Percentiles rank a stretch among this genome's conserved stretches.
Evolutionary conservation across 2,888 invertebrate species (phyloP).

Genomic region (Sialis fuliginosa): DNA sequence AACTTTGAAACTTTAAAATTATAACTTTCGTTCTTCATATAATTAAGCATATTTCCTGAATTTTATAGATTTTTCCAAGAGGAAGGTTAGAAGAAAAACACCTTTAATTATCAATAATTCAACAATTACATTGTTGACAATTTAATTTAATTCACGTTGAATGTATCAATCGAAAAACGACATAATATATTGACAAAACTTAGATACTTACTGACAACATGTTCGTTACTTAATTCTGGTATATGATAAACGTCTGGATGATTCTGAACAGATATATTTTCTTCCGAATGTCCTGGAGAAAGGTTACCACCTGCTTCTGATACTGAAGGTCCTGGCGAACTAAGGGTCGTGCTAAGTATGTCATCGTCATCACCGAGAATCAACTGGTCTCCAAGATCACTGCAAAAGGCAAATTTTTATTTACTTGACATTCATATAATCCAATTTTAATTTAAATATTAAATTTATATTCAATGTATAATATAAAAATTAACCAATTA

Average conservation of each 20-base stretch:
- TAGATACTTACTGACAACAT: conserved; percentile 10
- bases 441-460: neutral
- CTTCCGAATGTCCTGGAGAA: conserved; percentile 6
- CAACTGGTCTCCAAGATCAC: conserved; percentile 1
- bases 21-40: too few species aligned
- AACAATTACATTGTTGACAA: too few species aligned
- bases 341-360: conserved; percentile 7
- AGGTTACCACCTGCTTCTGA: conserved; percentile 11
- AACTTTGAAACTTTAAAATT: too few species aligned
- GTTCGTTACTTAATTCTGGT: conserved; percentile 14
- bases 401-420: neutral
- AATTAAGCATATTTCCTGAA: too few species aligned
- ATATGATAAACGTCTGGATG: conserved; percentile 2
- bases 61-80: too few species aligned
- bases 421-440: neutral
- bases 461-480: neutral
- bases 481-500: neutral
- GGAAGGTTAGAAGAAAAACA: too few species aligned
- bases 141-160: too few species aligned
- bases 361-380: conserved; percentile 4
- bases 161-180: too few species aligned
- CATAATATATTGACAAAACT: too few species aligned
- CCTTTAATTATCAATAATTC: too few species aligned
- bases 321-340: conserved; percentile 12
- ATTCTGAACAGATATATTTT: neutral